Percentiles rank a stretch among this genome's conserved stretches.
Conservation (phyloP, 2,797 vertebrate genomes). For the Poeciliopsis paucimaculata region DNA sequence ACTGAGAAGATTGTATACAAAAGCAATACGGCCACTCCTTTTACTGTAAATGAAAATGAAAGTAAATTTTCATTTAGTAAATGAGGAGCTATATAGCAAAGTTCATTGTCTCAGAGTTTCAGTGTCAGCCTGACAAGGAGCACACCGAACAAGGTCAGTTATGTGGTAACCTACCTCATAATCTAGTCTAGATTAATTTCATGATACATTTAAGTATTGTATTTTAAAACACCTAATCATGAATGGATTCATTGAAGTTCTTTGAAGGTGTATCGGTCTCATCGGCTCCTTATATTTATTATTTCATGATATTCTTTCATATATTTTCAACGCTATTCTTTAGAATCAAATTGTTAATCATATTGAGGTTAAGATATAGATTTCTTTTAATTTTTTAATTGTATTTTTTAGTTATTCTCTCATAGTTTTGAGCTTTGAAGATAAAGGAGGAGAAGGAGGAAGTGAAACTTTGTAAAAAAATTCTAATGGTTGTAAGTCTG, state of each 20-base stretch:
- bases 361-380: not conserved
- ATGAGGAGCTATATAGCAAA: not conserved
- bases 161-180: not conserved
- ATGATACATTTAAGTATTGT: accelerated
- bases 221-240: not conserved
- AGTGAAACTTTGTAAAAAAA: not conserved
- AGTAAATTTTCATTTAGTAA: not conserved
- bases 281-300: not conserved
- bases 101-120: not conserved
- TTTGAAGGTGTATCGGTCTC: not conserved
- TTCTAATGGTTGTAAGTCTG: not conserved
- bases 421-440: not conserved
- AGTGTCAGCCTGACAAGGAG: not conserved
- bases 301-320: not conserved
- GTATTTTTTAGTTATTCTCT: not conserved
- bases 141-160: conserved; percentile 13
- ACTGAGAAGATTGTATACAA: not conserved
- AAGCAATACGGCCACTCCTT: conserved; percentile 1
- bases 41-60: conserved; percentile 30
- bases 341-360: accelerated
- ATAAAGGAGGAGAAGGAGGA: not conserved
- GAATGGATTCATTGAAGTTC: not conserved
- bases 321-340: not conserved
- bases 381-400: not conserved
- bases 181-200: not conserved